Evolutionary conservation across 1,140 invertebrate genomes (phyloP), one percentile per base, ranked within the genome.

Genomic region (Octopus bimaculoides): DNA sequence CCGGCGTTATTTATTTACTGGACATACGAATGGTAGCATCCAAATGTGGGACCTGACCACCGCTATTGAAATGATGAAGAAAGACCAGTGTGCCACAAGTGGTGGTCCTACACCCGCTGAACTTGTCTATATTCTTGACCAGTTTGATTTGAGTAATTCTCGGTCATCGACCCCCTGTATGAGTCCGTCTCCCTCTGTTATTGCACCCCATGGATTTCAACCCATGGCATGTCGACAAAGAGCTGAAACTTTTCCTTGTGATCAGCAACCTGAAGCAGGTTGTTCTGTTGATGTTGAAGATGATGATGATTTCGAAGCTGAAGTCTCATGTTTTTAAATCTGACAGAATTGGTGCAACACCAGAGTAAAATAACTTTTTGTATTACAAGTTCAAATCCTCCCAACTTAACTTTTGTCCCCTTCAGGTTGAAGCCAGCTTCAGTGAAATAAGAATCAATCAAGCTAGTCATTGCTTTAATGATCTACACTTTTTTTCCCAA

Each of bases 11-110:
- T 94, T 99, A 84, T 95, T 99, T 83, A 98, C 97, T 20, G 98
- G 97, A 6, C 97, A 99, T 89, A 93, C 94, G 20, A 98, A 96
- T 88, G 97, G 98, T 75, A 94, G 95, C 77, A 95, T 98, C 84
- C 97, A 98, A 92, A 97, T 99, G 95, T 99, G 97, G 97, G 97
- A 99, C 91, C 92, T 99, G 55, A 98, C 96, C 5, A 98, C 96
- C 10, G 97, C 97, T 75, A 91, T 99, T 26, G 96, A 98, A 90
- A 92, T 95, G 78, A 91, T 93, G 86, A 71, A 71, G 17, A 71
- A 71, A 20, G 66, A 71, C 7, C 9, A 71, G 66, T 5, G 26
- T n/a, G 17, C 66, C 54, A 76, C 55, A 7, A 71, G 79, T 55
- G 96, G 96, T 84, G 97, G 97, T 71, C 97, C 97, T 76, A 94